phyloP scores from a whole-genome alignment of 2,888 invertebrate genomes.

The Mactromeris polynyma region DNA sequence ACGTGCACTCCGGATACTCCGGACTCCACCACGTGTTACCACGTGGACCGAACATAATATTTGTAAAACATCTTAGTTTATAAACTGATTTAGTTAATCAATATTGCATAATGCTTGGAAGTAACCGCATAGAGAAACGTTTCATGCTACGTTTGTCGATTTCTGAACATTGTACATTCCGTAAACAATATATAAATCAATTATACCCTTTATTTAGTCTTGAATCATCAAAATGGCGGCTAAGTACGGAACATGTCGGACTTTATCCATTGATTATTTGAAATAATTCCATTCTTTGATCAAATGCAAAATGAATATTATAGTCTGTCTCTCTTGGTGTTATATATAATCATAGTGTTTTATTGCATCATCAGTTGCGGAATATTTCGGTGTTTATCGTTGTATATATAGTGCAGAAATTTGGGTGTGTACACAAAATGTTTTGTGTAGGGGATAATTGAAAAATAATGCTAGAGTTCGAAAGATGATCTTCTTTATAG shows the following conservation, averaged over 20 bases:
- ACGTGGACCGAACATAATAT: too few relatives aligned
- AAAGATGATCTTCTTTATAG: not conserved
- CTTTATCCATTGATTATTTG: constrained; percentile 10
- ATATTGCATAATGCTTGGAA: not conserved
- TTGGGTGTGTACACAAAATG: not conserved
- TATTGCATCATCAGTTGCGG: not conserved
- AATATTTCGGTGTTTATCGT: not conserved
- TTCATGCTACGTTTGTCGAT: not conserved
- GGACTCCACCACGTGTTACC: too few relatives aligned
- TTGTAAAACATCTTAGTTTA: too few relatives aligned
- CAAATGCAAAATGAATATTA: not conserved
- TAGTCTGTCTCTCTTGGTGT: not conserved
- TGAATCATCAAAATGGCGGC: not conserved
- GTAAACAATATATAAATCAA: not conserved
- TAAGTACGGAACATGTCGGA: not conserved
- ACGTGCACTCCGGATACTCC: too few relatives aligned
- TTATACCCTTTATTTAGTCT: not conserved
- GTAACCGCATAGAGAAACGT: not conserved
- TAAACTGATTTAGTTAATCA: not conserved
- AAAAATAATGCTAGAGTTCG: not conserved
- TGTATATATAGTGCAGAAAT: not conserved
- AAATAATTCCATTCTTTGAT: not conserved
- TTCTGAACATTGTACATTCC: not conserved
- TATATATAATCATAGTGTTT: not conserved
- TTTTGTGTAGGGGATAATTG: not conserved